Evolutionary conservation across 2,113 vertebrate genomes (phyloP), one percentile per base, ranked within the genome.

Genomic region (Trachemys scripta): DNA sequence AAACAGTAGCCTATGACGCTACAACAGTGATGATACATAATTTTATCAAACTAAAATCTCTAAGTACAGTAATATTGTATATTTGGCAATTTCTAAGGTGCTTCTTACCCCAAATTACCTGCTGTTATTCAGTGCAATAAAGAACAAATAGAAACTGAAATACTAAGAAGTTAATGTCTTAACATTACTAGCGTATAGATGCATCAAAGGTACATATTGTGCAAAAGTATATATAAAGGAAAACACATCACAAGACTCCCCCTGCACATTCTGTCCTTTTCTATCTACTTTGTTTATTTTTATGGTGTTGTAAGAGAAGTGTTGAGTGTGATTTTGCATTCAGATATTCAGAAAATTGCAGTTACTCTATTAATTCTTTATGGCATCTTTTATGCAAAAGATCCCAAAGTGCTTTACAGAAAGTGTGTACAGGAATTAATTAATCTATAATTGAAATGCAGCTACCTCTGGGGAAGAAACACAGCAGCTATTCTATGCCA

Each of bases 341-440:
- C 78, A 91, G 53, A 51, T 88, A 50, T 24, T 95, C 85, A 87
- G 17, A 75, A 86, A 89, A 72, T 45, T 86, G n/a, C 87, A 96
- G 89, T 90, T 54, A 89, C 69, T 91, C 11, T 81, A 17, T 89
- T 84, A 94, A 51, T 86, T n/a, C 5, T 1, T 90, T 85, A 50
- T 80, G 87, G 80, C 35, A 86, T 89, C 42, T 94, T 96, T 95
- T 88, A 1, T 5, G 50, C 86, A 69, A 94, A 84, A 45, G 62
- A 3, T 91, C 80, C 56, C 87, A 88, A 22, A 80, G 62, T 62
- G 89, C 62, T 89, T 84, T 84, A 6, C 78, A 78, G 6, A 80
- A 86, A 95, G 92, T 50, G 90, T 65, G 72, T 93, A 76, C 14
- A 65, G 81, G 50, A 97, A 90, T 92, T 92, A 95, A 94, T 94